These are phyloP conservation scores for Trichopoda pennipes DNA, from an alignment of 2,888 invertebrate species.

Conservation along the genomic window DNA sequence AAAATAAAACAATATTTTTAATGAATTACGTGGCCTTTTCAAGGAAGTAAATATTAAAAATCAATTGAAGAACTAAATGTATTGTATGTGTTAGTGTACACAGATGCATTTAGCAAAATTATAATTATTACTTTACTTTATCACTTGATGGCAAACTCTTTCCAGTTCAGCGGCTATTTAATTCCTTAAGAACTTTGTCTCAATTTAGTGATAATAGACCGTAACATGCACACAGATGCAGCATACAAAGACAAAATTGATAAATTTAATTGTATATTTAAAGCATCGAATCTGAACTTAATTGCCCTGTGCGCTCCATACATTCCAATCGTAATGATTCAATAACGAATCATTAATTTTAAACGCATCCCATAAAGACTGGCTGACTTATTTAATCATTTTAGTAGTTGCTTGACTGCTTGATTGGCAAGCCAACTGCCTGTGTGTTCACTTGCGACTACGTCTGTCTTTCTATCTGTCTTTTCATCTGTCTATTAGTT, in stretches of 20 bases:
- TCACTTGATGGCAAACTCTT: constrained; percentile 6
- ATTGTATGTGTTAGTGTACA: too few species aligned
- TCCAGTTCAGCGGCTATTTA: neutral
- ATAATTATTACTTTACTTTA: constrained; percentile 7
- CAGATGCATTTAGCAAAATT: neutral
- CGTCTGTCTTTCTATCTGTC: neutral
- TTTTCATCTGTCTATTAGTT: constrained; percentile 6
- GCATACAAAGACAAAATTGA: neutral
- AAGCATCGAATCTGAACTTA: neutral
- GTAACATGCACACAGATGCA: neutral
- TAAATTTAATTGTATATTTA: neutral
- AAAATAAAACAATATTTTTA: too few species aligned
- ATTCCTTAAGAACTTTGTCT: constrained; percentile 11
- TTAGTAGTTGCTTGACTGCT: constrained; percentile 8
- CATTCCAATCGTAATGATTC: constrained; percentile 44
- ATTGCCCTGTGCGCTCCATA: neutral
- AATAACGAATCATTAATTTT: constrained; percentile 50
- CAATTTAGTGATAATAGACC: constrained; percentile 31
- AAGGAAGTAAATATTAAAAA: too few species aligned
- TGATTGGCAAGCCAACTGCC: constrained; percentile 5
- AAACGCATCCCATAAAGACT: constrained; percentile 45
- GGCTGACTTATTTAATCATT: neutral
- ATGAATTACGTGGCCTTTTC: too few species aligned
- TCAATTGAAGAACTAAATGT: too few species aligned
- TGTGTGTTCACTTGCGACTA: neutral